Conservation (phyloP, 1,140 invertebrate species). For the Drosophila sechellia region DNA sequence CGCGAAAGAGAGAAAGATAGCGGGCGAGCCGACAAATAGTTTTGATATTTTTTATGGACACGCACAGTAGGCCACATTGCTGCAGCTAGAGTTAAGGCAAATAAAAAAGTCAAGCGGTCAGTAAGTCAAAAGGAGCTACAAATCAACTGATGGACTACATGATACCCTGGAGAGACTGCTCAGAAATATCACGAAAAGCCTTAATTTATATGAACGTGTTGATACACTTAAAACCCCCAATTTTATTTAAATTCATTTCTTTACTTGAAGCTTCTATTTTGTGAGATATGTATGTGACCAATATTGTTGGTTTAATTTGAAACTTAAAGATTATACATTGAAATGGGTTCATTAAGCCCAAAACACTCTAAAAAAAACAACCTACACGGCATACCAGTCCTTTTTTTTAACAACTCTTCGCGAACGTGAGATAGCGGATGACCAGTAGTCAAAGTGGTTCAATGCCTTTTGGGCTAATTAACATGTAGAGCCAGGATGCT, state of each 20-base stretch:
- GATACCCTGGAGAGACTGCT: conserved; percentile 3
- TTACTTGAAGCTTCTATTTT: too few relatives aligned
- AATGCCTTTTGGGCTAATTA: conserved; percentile 62
- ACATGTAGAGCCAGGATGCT: conserved; percentile 70
- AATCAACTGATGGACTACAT: background rate
- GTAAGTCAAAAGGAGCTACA: conserved; percentile 25
- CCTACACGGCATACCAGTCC: background rate
- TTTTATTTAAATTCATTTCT: too few relatives aligned
- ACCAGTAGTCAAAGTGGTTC: conserved; percentile 67
- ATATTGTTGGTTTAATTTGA: background rate
- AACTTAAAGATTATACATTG: background rate
- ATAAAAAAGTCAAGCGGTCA: conserved; percentile 69
- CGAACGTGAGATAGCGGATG: conserved; percentile 72
- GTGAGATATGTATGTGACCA: too few relatives aligned
- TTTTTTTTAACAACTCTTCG: conserved; percentile 76
- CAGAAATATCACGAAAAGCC: too few relatives aligned
- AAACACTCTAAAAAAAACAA: background rate
- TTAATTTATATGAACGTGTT: too few relatives aligned
- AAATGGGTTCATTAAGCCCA: background rate
- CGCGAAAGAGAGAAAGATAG: conserved; percentile 20
- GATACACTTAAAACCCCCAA: too few relatives aligned
- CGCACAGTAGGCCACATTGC: conserved; percentile 54
- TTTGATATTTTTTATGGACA: conserved; percentile 63
- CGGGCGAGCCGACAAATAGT: conserved; percentile 57
- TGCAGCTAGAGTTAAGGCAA: conserved; percentile 26